Conservation (phyloP, 2,113 vertebrate species). For the Phycodurus eques region DNA sequence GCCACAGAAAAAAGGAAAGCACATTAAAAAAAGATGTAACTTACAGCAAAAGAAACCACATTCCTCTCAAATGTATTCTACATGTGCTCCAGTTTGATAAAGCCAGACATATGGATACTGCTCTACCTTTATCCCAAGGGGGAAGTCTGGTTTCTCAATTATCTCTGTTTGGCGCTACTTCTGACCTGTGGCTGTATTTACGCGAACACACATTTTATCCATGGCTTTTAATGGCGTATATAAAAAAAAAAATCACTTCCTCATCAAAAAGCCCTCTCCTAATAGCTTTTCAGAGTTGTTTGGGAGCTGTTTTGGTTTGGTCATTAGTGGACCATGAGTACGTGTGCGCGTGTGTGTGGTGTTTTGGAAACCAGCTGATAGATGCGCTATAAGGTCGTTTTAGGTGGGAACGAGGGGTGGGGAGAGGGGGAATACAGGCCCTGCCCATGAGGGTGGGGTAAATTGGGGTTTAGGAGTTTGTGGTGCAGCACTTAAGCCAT, state of each 20-base stretch:
- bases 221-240: constrained; percentile 71
- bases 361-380: constrained; percentile 53
- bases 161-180: constrained; percentile 60
- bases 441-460: constrained; percentile 51
- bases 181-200: constrained; percentile 73
- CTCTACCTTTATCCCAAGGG: constrained; percentile 50
- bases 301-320: constrained; percentile 68
- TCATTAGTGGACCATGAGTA: constrained; percentile 63
- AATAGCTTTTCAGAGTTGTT: constrained; percentile 69
- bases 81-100: constrained; percentile 14
- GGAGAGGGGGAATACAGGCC: constrained; percentile 14
- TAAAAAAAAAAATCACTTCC: constrained; percentile 70
- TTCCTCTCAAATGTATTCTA: constrained; percentile 5
- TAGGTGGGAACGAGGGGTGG: constrained; percentile 46
- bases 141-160: constrained; percentile 59
- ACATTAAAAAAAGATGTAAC: background rate
- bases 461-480: constrained; percentile 50
- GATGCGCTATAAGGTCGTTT: constrained; percentile 47
- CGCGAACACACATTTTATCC: constrained; percentile 72
- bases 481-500: constrained; percentile 65
- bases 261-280: constrained; percentile 65
- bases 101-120: constrained; percentile 50
- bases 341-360: constrained; percentile 26
- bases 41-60: background rate
- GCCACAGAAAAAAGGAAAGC: background rate